These are phyloP conservation scores for Drosophila peninsularis DNA, from an alignment of 2,888 invertebrate species.

Conservation along the genomic window DNA sequence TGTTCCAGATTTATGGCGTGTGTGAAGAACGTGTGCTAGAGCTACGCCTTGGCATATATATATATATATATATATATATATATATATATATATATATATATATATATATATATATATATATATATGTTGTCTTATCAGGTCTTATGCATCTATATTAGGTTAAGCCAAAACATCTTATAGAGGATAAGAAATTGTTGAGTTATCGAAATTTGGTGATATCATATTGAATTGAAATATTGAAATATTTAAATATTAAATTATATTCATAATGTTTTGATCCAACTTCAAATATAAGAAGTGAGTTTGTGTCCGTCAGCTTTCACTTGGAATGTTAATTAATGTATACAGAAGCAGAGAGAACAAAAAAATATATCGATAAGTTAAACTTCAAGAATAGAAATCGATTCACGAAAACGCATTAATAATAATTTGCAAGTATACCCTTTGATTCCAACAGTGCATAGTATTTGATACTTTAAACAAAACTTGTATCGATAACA, in stretches of 20 bases:
- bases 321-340: too few species aligned
- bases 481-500: background rate
- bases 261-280: too few species aligned
- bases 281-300: too few species aligned
- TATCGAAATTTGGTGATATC: too few species aligned
- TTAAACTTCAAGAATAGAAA: background rate
- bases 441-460: background rate
- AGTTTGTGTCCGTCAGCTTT: too few species aligned
- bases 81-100: background rate
- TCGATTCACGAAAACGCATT: background rate
- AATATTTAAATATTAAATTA: too few species aligned
- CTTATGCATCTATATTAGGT: background rate
- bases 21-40: background rate
- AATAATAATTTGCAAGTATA: background rate
- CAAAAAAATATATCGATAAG: background rate
- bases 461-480: background rate
- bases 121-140: background rate
- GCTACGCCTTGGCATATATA: background rate
- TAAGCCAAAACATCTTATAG: background rate
- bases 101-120: background rate
- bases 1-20: background rate
- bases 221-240: too few species aligned
- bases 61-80: too few species aligned
- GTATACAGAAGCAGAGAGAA: background rate
- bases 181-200: background rate